phyloP scores from a whole-genome alignment of 1,140 invertebrate genomes.

The Drosophila nigromelanica region DNA sequence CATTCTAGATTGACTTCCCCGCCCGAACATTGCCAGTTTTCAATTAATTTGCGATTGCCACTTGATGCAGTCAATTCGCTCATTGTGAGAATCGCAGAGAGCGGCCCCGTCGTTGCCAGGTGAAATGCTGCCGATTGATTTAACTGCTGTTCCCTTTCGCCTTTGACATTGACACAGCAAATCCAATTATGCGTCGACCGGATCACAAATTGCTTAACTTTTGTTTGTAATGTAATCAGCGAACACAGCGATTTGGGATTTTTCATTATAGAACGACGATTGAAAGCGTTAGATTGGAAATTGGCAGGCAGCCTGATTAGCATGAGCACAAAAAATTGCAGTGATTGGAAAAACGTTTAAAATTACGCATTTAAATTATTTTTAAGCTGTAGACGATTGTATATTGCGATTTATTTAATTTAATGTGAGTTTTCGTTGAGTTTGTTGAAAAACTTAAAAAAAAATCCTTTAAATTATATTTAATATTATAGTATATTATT shows the following conservation, averaged over 20 bases:
- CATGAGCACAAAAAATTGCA: not conserved
- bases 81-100: slow-evolving; percentile 18
- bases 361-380: not conserved
- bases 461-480: no score
- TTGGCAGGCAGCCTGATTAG: not conserved
- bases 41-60: slow-evolving; percentile 53
- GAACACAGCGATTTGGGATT: slow-evolving; percentile 34
- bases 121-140: slow-evolving; percentile 30
- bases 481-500: no score
- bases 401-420: not conserved
- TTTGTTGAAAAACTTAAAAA: no score
- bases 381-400: not conserved
- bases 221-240: slow-evolving; percentile 35
- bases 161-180: slow-evolving; percentile 38
- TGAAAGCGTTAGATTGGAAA: slow-evolving; percentile 22
- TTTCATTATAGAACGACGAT: slow-evolving; percentile 12
- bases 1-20: slow-evolving; percentile 5
- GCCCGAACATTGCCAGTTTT: slow-evolving; percentile 16
- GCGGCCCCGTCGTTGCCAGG: slow-evolving; percentile 3
- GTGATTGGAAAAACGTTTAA: not conserved
- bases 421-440: no score
- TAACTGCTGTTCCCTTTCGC: slow-evolving; percentile 20
- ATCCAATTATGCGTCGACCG: slow-evolving; percentile 38
- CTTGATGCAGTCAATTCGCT: slow-evolving; percentile 29
- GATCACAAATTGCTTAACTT: slow-evolving; percentile 32